These are phyloP conservation scores for Brachionus plicatilis DNA, from an alignment of 1,140 invertebrate genomes.

Conservation along the genomic window DNA sequence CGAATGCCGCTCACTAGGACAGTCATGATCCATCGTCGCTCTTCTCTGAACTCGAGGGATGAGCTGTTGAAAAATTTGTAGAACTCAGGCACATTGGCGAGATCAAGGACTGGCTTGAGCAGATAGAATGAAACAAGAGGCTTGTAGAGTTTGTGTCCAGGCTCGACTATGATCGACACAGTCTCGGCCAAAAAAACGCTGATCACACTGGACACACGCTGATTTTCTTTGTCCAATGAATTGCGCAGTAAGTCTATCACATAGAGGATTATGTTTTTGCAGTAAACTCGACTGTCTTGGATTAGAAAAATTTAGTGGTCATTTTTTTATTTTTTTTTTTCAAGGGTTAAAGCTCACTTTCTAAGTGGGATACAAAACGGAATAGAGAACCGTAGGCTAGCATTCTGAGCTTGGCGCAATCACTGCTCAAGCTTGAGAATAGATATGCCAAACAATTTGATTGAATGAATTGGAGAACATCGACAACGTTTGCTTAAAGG, in stretches of 20 bases:
- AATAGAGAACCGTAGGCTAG: neutral
- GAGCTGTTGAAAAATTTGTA: constrained; percentile 67
- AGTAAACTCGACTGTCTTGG: constrained; percentile 9
- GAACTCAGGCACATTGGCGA: constrained; percentile 70
- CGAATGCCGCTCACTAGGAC: constrained; percentile 65
- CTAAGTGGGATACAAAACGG: constrained; percentile 25
- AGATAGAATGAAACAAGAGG: constrained; percentile 66
- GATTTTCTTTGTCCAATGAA: constrained; percentile 57
- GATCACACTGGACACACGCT: constrained; percentile 63
- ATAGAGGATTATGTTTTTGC: constrained; percentile 48
- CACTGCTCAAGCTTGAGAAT: neutral
- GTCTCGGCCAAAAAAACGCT: constrained; percentile 66
- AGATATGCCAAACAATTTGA: neutral
- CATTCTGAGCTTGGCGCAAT: neutral
- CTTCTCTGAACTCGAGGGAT: constrained; percentile 58
- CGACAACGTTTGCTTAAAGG: neutral
- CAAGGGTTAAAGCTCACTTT: neutral
- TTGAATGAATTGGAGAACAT: constrained; percentile 17
- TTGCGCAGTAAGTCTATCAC: constrained; percentile 44
- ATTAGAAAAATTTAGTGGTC: neutral
- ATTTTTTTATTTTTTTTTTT: neutral
- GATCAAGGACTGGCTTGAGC: constrained; percentile 65
- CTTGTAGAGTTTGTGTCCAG: constrained; percentile 58
- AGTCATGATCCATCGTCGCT: constrained; percentile 66
- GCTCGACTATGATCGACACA: constrained; percentile 63